phyloP scores from a whole-genome alignment of 2,113 vertebrate genomes.

The Laterallus jamaicensis region DNA sequence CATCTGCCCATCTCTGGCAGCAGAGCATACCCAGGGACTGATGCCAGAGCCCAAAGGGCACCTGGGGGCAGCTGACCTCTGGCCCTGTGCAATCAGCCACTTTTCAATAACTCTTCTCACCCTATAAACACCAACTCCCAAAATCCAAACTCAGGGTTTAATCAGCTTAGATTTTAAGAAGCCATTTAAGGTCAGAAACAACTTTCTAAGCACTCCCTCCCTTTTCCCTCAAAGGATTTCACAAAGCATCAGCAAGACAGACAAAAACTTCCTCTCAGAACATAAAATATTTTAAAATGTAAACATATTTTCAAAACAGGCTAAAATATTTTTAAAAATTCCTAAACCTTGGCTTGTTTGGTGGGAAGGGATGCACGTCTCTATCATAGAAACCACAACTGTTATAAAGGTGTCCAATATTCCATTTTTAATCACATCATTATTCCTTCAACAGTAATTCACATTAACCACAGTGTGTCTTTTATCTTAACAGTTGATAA shows the following conservation, averaged over 20 bases:
- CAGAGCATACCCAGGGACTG: accelerated
- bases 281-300: neutral
- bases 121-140: neutral
- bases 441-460: neutral
- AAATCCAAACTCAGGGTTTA: neutral
- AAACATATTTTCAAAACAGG: neutral
- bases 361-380: neutral
- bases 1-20: neutral
- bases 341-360: neutral
- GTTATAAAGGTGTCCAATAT: neutral
- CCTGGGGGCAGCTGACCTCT: neutral
- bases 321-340: neutral
- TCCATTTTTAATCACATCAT: neutral
- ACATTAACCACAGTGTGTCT: neutral
- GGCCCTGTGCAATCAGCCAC: neutral
- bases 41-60: neutral
- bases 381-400: slow-evolving; percentile 27
- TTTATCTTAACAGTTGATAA: neutral
- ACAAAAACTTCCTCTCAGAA: neutral
- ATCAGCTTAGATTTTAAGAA: neutral
- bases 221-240: neutral
- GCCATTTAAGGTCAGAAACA: neutral
- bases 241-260: neutral
- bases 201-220: neutral
- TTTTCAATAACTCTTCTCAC: neutral